Base-by-base conservation (phyloP, 2,113 vertebrate species). In the Spizaetus ornatus region DNA sequence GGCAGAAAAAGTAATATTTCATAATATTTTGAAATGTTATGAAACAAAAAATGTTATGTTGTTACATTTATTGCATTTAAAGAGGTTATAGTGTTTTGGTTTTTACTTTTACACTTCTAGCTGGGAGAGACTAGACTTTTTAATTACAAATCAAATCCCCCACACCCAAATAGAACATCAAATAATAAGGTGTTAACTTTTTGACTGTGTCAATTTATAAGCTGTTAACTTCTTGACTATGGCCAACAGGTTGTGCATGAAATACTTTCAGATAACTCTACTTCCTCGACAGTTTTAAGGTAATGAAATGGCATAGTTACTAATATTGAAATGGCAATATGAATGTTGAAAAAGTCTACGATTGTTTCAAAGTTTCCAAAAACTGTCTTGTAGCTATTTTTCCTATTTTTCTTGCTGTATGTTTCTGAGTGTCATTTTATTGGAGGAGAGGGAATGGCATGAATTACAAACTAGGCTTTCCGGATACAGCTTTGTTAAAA, bases 221-320 rank as follows among this genome's bases (percentile, higher is more conserved):
- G 31, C 48, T 71, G 5, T 47, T 96, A 74, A 90, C 42, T 71
- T 95, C 59, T 96, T 92, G 47, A 61, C 91, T 95, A 0, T 97
- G 95, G 52, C 96, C 91, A 79, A 92, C 98, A 99, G 99, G 96
- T 98, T 73, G 96, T 99, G 80, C 98, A 99, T 76, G 99, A 99
- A 95, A 94, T 99, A 31, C 97, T 99, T 62, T 95, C 97, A 32
- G 99, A 99, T 71, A 98, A 97, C 76, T 98, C 98, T 58, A 82
- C 97, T 78, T 94, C 98, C 43, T 94, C 98, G 3, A 97, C 98
- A 95, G 97, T 97, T 97, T 97, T 97, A 96, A 99, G 99, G 99
- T 99, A 98, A 90, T 80, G 31, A 73, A 90, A 87, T 82, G 18
- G 23, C n/a, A 40, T 32, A 29, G 43, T 45, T 76, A n/a, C 18